These are phyloP conservation scores for Sarcophaga carnaria DNA, from an alignment of 2,888 invertebrate species.

Conservation along the genomic window DNA sequence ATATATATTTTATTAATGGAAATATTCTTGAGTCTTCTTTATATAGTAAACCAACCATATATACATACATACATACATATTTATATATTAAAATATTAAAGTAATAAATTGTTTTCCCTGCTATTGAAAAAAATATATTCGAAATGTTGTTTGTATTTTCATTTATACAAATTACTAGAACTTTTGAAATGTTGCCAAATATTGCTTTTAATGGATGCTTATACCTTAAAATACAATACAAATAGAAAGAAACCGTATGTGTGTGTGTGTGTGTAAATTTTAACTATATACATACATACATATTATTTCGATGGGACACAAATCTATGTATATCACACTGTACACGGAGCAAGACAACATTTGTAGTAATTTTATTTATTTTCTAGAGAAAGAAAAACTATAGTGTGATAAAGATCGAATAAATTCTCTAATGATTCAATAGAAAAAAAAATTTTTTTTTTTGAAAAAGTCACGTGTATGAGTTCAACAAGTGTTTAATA, in stretches of 20 bases:
- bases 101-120: slow-evolving; percentile 30
- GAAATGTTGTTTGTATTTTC: not conserved
- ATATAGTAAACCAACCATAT: not conserved
- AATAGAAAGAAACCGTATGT: not conserved
- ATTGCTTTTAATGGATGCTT: slow-evolving; percentile 6
- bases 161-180: slow-evolving; percentile 20
- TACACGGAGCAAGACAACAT: not conserved
- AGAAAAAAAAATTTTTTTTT: not conserved
- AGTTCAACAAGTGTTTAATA: slow-evolving; percentile 55
- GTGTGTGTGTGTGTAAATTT: not conserved
- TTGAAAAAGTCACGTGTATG: slow-evolving; percentile 37
- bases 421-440: not conserved
- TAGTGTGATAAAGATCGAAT: not conserved
- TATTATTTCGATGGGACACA: not conserved
- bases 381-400: not conserved
- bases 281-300: not conserved
- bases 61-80: not conserved
- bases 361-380: not conserved
- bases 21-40: not conserved
- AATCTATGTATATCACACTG: not conserved
- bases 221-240: slow-evolving; percentile 7
- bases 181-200: slow-evolving; percentile 51
- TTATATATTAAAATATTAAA: not conserved
- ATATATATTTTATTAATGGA: not conserved
- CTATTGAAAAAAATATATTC: not conserved